Evolutionary conservation across 2,797 vertebrate genomes (phyloP), one percentile per base, ranked within the genome.

Genomic region (Acanthurus tractus): DNA sequence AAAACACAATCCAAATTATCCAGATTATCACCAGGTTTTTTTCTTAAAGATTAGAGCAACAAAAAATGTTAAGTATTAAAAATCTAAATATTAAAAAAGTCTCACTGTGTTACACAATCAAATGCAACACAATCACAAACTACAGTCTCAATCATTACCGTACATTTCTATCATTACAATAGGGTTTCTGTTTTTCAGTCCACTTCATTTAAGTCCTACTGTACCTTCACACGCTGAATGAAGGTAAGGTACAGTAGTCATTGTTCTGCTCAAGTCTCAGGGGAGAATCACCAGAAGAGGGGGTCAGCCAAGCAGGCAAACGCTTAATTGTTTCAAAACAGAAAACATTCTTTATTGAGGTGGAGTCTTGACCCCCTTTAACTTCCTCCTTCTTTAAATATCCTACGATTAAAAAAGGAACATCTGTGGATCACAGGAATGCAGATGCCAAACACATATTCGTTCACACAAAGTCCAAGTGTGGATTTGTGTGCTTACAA

Each of bases 241-340:
- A 88, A 81, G 75, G 52, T 77, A 71, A 81, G 57, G 72, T 84
- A 80, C 75, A 79, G 85, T 45, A 68, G 83, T 90, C 89, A 92
- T 93, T 93, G 93, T 94, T 94, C 88, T 85, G 40, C 49, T 54
- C 0, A 22, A 18, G 78, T 83, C 85, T 88, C 90, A 34, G 76
- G 92, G 92, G 90, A 92, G 34, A 74, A 53, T 72, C 82, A 76
- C 79, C 84, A 84, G 88, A 93, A 84, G 84, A 81, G 48, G 79
- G 86, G 94, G 93, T 95, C 93, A 94, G 93, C 93, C 94, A 95
- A 93, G 55, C 76, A 90, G 93, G 92, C 88, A 89, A 92, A 93
- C 86, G 76, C 76, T 84, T 91, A 86, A 94, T 95, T 94, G 93
- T 95, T 94, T 90, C 74, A 89, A 89, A 94, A 89, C 71, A 94